These are phyloP conservation scores for Macropodus opercularis DNA, from an alignment of 2,797 vertebrate genomes.

Conservation along the genomic window DNA sequence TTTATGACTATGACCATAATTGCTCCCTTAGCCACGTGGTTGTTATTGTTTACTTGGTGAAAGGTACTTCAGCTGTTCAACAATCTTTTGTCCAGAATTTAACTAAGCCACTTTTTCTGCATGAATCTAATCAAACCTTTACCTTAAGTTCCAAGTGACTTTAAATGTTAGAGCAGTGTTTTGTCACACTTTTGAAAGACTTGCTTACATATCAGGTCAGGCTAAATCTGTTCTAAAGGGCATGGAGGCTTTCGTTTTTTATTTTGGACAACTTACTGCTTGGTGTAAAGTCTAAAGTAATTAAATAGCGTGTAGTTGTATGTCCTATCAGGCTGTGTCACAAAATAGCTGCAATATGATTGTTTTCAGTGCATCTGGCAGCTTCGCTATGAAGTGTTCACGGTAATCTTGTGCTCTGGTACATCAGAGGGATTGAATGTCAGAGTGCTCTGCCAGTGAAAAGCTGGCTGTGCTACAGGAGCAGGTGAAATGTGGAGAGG, in stretches of 20 bases:
- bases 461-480: conserved; percentile 19
- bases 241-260: too few species aligned
- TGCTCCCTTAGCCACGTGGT: neutral
- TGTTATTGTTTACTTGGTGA: neutral
- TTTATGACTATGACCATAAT: neutral
- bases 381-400: neutral
- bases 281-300: neutral
- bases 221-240: neutral
- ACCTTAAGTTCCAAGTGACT: too few species aligned
- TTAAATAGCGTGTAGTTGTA: neutral
- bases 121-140: neutral
- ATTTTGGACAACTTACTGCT: neutral
- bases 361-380: neutral
- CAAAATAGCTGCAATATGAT: neutral
- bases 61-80: neutral
- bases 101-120: neutral
- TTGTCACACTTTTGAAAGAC: too few species aligned
- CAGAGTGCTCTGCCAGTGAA: conserved; percentile 19
- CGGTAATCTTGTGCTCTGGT: conserved; percentile 32
- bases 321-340: neutral
- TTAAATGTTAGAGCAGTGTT: too few species aligned
- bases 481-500: conserved; percentile 37
- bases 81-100: neutral
- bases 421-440: conserved; percentile 26
- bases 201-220: neutral